Percentiles rank a stretch among this genome's conserved stretches.
phyloP scores from a whole-genome alignment of 2,797 vertebrate species.

The Gila robusta region DNA sequence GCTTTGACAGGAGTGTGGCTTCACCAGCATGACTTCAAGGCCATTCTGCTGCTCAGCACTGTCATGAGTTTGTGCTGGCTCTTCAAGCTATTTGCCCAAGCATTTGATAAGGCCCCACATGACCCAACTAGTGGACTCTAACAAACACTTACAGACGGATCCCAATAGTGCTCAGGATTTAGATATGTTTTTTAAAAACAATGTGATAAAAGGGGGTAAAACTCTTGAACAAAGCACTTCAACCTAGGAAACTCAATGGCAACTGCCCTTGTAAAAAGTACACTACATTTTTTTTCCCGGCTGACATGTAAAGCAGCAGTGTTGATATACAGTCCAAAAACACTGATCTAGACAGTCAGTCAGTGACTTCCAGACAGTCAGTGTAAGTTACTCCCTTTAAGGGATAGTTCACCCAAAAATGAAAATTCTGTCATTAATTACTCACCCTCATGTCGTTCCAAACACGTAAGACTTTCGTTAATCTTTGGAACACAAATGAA shows the following conservation, averaged over 20 bases:
- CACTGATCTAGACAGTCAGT: background rate
- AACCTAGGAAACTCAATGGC: background rate
- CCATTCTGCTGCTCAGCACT: slow-evolving; percentile 69
- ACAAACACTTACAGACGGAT: slow-evolving; percentile 21
- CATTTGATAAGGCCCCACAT: slow-evolving; percentile 55
- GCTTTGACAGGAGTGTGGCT: slow-evolving; percentile 70
- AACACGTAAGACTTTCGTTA: background rate
- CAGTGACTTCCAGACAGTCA: background rate
- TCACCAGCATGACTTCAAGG: slow-evolving; percentile 74
- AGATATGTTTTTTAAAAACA: background rate
- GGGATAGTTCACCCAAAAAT: too few relatives aligned
- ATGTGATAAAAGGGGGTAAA: background rate
- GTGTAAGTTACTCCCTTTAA: background rate
- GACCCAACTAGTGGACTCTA: slow-evolving; percentile 42
- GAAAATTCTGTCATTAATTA: background rate
- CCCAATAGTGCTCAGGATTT: background rate
- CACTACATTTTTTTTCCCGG: background rate
- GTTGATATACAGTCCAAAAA: background rate
- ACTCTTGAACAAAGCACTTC: background rate
- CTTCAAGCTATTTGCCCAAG: slow-evolving; percentile 62
- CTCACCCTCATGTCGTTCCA: background rate
- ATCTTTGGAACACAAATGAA: background rate
- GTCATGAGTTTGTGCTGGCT: slow-evolving; percentile 72
- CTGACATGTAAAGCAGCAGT: background rate
- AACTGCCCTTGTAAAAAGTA: background rate